These are phyloP conservation scores for Apolygus lucorum DNA, from an alignment of 1,140 invertebrate genomes.

Conservation along the genomic window DNA sequence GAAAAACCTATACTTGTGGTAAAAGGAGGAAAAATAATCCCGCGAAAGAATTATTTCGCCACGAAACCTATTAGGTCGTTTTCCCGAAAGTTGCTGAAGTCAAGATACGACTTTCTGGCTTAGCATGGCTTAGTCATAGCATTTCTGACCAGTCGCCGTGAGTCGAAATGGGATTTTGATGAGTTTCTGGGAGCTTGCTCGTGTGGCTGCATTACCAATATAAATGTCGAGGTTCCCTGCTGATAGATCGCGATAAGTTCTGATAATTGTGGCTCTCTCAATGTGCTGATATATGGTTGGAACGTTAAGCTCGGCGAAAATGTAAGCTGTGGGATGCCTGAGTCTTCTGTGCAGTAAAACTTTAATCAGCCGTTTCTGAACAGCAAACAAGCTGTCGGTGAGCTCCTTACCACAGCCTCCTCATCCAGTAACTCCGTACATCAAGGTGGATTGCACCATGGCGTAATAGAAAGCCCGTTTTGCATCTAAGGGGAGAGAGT, in stretches of 20 bases:
- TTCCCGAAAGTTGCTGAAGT: too few relatives aligned
- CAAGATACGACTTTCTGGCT: too few relatives aligned
- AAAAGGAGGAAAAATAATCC: too few relatives aligned
- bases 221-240: neutral
- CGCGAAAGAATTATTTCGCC: too few relatives aligned
- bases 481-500: neutral
- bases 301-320: neutral
- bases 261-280: neutral
- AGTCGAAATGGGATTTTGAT: neutral
- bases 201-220: neutral
- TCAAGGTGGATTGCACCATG: neutral
- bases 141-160: neutral
- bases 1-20: too few relatives aligned
- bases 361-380: neutral
- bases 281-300: neutral
- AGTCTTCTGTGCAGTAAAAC: neutral
- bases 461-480: neutral
- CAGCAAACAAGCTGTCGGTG: neutral
- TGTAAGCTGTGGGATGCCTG: neutral
- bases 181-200: neutral
- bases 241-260: neutral
- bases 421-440: neutral
- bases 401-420: neutral
- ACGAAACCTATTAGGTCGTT: too few relatives aligned
- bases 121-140: neutral